Evolutionary conservation across 2,888 invertebrate genomes (phyloP), one percentile per base, ranked within the genome.

Genomic region (Agonopterix subpropinquella): DNA sequence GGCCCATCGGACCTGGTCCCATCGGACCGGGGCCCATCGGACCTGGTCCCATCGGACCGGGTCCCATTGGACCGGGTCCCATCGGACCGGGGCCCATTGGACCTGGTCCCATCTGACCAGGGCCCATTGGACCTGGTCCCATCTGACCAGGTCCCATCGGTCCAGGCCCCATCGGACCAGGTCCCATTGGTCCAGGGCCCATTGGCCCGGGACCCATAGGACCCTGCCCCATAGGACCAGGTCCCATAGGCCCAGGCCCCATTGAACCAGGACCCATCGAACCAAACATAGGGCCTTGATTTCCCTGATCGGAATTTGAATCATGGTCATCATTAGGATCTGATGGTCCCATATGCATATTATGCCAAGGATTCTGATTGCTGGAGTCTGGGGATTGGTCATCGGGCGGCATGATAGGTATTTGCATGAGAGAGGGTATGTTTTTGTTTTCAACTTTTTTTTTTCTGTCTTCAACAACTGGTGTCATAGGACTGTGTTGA

Each of bases 371-470:
- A 49, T 67, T 67, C 48, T 62, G 61, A 42, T 69, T 67, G 36
- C 54, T 59, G 39, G 70, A 61, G 48, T 77, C 75, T 5, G 75
- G 62, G 45, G 72, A 64, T 43, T 66, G 65, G 36, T 71, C 72
- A 45, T 77, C 73, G 35, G 79, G 80, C 10, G 72, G 74, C 62
- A 70, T 70, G 15, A 81, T 61, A 54, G 82, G 72, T 8, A 80
- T 67, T 66, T 86, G 85, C 83, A 84, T 85, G 5, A 81, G 70
- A 15, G 83, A 58, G 48, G 78, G 80, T 51, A 83, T 84, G 51
- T 61, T 62, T 57, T 64, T 67, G 48, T 64, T 68, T 15, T 75
- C 78, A 11, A 51, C 50, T 39, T 52, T 50, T 57, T 73, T 74
- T 45, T 70, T 79, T 57, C 77, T 70, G 8, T 83, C 83, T 54